Percentiles rank a stretch among this genome's conserved stretches.
These are phyloP conservation scores for Leuciscus idus DNA, from an alignment of 2,113 vertebrate species.

Conservation along the genomic window DNA sequence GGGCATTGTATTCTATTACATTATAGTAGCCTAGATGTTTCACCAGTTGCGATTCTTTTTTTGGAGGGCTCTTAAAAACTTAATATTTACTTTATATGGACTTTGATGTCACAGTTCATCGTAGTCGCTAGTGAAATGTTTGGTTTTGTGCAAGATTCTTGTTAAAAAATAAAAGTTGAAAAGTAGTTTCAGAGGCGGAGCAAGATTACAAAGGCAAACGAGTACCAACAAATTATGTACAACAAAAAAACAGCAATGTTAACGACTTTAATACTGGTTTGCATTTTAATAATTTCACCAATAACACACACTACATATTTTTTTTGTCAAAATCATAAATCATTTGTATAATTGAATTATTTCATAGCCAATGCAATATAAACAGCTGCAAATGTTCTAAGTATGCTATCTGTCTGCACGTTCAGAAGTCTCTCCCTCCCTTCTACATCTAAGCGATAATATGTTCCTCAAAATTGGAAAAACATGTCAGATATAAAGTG, in stretches of 20 bases:
- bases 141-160: not conserved
- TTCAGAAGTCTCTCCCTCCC: slow-evolving; percentile 39
- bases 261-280: not conserved
- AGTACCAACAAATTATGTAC: not conserved
- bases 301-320: not conserved
- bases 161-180: not conserved
- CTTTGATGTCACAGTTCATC: not conserved
- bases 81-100: not conserved
- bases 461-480: slow-evolving; percentile 77
- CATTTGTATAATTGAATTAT: not conserved
- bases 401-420: slow-evolving; percentile 65
- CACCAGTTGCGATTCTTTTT: not conserved
- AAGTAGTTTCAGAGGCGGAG: too few species aligned
- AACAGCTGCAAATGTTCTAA: slow-evolving; percentile 78
- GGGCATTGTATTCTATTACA: not conserved
- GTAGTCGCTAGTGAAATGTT: not conserved
- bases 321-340: not conserved
- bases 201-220: not conserved
- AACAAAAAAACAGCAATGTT: not conserved
- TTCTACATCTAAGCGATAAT: slow-evolving; percentile 75
- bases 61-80: not conserved
- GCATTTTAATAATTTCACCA: not conserved
- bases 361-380: slow-evolving; percentile 72
- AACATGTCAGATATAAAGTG: slow-evolving; percentile 76
- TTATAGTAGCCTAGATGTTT: not conserved